Evolutionary conservation across 1,140 invertebrate species (phyloP).

Genomic region (Chymomyza costata): DNA sequence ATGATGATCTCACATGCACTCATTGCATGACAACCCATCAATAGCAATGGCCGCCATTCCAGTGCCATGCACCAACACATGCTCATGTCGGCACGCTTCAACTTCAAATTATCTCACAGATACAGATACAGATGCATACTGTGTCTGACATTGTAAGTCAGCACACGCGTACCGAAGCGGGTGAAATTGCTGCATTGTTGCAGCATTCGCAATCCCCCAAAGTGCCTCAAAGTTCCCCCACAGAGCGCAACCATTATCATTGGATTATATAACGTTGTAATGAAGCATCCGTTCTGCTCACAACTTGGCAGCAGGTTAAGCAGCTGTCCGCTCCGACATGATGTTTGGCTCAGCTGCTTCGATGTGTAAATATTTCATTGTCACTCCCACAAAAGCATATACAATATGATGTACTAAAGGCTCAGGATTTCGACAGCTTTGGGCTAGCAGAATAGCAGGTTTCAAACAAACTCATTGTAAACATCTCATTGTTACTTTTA

Average conservation of each 20-base stretch:
- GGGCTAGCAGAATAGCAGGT: too few relatives aligned
- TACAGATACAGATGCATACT: slow-evolving; percentile 1
- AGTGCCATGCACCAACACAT: not conserved
- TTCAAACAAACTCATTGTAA: too few relatives aligned
- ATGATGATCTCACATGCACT: slow-evolving; percentile 67
- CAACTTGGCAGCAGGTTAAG: slow-evolving; percentile 31
- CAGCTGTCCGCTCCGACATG: not conserved
- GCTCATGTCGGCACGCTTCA: slow-evolving; percentile 19
- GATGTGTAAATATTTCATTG: slow-evolving; percentile 66
- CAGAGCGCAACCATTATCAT: slow-evolving; percentile 37
- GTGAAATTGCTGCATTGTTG: too few relatives aligned
- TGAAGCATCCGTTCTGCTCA: slow-evolving; percentile 69
- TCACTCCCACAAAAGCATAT: too few relatives aligned
- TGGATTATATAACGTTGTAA: slow-evolving; percentile 53
- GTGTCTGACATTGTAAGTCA: slow-evolving; percentile 27
- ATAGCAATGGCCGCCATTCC: slow-evolving; percentile 6
- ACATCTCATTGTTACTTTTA: too few relatives aligned
- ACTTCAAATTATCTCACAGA: slow-evolving; percentile 37
- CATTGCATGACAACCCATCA: slow-evolving; percentile 59
- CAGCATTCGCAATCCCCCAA: too few relatives aligned
- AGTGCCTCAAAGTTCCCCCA: too few relatives aligned
- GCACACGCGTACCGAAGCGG: not conserved
- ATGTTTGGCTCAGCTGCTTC: not conserved
- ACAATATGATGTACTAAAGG: too few relatives aligned
- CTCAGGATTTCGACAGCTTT: too few relatives aligned